Conservation (phyloP, 2,888 invertebrate genomes). For the Epirrhoe tristata region DNA sequence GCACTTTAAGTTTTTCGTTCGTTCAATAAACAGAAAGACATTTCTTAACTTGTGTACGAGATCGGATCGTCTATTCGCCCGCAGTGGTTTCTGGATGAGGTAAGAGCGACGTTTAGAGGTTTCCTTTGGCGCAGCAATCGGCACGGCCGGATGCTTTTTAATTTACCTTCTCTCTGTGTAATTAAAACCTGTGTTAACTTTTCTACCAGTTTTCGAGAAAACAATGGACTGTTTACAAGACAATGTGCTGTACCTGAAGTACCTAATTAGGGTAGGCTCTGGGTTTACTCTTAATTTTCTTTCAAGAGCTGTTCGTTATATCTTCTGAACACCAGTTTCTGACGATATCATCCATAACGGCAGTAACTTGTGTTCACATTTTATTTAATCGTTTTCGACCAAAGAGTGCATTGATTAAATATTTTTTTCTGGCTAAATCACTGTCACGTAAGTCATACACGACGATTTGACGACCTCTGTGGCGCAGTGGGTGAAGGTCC, state of each 20-base stretch:
- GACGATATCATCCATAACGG: not conserved
- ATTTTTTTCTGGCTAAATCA: no score
- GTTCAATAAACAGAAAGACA: not conserved
- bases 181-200: constrained; percentile 75
- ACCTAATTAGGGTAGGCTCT: constrained; percentile 38
- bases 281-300: constrained; percentile 27
- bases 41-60: not conserved
- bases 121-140: constrained; percentile 65
- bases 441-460: no score
- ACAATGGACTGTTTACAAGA: constrained; percentile 63
- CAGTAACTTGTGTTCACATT: no score
- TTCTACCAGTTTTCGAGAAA: constrained; percentile 60
- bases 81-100: constrained; percentile 50
- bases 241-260: constrained; percentile 36
- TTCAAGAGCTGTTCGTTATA: constrained; percentile 1
- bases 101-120: constrained; percentile 58
- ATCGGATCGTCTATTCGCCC: constrained; percentile 5
- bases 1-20: not conserved
- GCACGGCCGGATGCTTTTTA: constrained; percentile 76
- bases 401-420: no score
- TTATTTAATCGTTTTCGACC: no score
- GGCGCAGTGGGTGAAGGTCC: no score
- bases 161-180: constrained; percentile 78
- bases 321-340: not conserved
- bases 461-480: no score